Percentiles rank a stretch among this genome's conserved stretches.
phyloP scores from a whole-genome alignment of 2,797 vertebrate species.

The Fratercula arctica region DNA sequence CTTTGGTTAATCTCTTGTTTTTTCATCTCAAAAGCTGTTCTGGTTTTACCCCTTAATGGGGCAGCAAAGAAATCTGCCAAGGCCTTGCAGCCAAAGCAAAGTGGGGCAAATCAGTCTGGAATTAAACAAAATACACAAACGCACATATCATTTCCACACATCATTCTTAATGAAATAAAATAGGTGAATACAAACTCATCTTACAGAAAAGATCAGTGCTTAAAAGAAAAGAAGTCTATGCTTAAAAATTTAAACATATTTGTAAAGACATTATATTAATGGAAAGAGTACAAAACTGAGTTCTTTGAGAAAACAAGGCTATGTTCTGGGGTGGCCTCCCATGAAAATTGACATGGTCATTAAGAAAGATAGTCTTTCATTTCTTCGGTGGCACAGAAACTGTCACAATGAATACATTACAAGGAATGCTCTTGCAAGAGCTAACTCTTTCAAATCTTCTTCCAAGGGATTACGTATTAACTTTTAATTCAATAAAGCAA shows the following conservation, averaged over 20 bases:
- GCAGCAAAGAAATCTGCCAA: not conserved
- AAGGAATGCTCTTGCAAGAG: not conserved
- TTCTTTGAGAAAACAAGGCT: not conserved
- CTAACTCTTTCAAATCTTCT: not conserved
- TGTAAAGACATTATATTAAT: not conserved
- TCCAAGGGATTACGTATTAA: not conserved
- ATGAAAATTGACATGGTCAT: not conserved
- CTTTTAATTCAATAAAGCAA: not conserved
- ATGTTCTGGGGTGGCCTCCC: not conserved
- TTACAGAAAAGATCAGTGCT: not conserved
- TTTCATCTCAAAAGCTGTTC: not conserved
- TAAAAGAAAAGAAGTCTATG: not conserved
- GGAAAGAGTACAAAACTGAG: not conserved
- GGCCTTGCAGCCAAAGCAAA: not conserved
- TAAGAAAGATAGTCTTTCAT: not conserved
- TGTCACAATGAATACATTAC: not conserved
- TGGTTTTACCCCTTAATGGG: not conserved
- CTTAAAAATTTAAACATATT: not conserved
- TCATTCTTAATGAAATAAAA: not conserved
- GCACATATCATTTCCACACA: not conserved
- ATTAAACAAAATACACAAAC: not conserved
- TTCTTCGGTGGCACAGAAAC: not conserved
- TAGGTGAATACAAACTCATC: not conserved
- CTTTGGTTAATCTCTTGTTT: not conserved
- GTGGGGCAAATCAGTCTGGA: not conserved